Base-by-base conservation (phyloP, 2,888 invertebrate genomes). In the Acanthosepion esculentum region DNA sequence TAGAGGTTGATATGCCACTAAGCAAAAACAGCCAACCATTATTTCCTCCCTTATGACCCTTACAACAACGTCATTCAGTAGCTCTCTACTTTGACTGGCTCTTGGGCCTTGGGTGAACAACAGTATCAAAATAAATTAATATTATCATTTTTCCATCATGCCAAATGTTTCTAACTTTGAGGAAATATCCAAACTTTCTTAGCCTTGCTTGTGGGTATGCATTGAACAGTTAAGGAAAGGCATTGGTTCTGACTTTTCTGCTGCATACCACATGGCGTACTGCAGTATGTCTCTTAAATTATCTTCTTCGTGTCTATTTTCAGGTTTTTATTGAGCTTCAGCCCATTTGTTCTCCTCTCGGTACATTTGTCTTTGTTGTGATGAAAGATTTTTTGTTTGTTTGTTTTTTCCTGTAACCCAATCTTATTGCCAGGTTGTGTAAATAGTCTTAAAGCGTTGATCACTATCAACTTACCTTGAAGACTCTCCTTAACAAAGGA, bases 221-320 rank as follows among this genome's bases (percentile, higher is more conserved):
- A n/a, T 78, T n/a, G n/a, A n/a, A 78, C n/a, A 10, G 78, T 78
- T 78, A n/a, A 78, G n/a, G n/a, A n/a, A n/a, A n/a, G n/a, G 78
- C 78, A 15, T 78, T 78, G 10, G 78, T 15, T 15, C 15, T n/a
- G n/a, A 12, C 12, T n/a, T 78, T 78, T 78, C 78, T 78, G 3
- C n/a, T 2, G 78, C 78, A 78, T 78, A 78, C 10, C 78, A 12
- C 78, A n/a, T 78, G n/a, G n/a, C 78, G 12, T n/a, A 78, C 78
- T 78, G 78, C n/a, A n/a, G 78, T 78, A 78, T 78, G 78, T 78
- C 78, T 78, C 78, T n/a, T n/a, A n/a, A 78, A 78, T 78, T 78
- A 78, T n/a, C 78, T 78, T 78, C 64, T 26, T 64, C 64, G 8
- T 29, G 10, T 78, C 78, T 78, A 78, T 78, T 78, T 78, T n/a